phyloP scores from a whole-genome alignment of 1,140 invertebrate species.

The Bombus fervidus region DNA sequence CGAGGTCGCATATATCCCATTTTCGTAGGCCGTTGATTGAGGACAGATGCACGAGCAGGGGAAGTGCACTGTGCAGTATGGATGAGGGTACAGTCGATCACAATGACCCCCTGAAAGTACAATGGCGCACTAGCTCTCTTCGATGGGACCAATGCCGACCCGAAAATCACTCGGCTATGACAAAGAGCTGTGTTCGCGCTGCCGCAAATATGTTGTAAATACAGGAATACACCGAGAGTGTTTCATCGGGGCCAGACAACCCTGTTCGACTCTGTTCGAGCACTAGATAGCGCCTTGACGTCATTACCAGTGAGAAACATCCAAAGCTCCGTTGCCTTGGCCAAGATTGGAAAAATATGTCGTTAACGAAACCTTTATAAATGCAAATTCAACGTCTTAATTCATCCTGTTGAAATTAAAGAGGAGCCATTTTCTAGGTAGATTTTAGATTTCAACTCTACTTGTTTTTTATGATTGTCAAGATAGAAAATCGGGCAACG shows the following conservation, averaged over 20 bases:
- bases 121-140: slow-evolving; percentile 76
- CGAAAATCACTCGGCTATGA: slow-evolving; percentile 78
- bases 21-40: slow-evolving; percentile 81
- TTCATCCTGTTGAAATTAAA: background rate
- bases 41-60: slow-evolving; percentile 81
- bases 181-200: slow-evolving; percentile 79
- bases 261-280: background rate
- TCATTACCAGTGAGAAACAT: background rate
- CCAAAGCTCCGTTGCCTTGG: background rate
- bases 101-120: slow-evolving; percentile 75
- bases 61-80: slow-evolving; percentile 73
- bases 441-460: background rate
- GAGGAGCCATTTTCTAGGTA: background rate
- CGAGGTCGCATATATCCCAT: slow-evolving; percentile 75
- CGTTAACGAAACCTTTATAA: background rate
- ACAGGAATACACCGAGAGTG: slow-evolving; percentile 41
- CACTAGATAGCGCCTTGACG: background rate
- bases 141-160: slow-evolving; percentile 57
- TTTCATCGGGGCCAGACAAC: background rate
- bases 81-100: slow-evolving; percentile 77
- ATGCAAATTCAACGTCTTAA: background rate
- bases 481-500: background rate
- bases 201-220: slow-evolving; percentile 80
- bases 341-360: background rate
- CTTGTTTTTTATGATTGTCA: background rate